phyloP scores from a whole-genome alignment of 2,113 vertebrate species.

The Protomyctophum bolini region DNA sequence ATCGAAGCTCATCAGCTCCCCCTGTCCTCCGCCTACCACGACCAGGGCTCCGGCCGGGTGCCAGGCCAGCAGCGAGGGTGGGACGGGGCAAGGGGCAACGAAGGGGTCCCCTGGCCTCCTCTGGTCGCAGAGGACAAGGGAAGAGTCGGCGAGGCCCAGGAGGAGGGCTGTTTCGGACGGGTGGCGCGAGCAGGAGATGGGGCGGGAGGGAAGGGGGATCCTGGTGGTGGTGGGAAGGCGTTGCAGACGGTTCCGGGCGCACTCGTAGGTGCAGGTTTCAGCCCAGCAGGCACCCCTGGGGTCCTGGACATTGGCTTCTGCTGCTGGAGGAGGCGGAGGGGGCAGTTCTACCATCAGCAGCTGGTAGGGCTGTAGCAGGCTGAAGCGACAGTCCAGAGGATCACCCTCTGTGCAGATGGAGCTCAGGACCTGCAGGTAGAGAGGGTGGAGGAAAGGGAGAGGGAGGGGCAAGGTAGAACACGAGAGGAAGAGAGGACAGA shows the following conservation, averaged over 20 bases:
- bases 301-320: constrained; percentile 9
- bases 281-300: constrained; percentile 71
- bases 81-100: constrained; percentile 79
- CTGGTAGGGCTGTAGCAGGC: constrained; percentile 83
- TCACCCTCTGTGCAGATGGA: constrained; percentile 84
- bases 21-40: constrained; percentile 84
- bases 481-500: neutral
- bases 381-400: constrained; percentile 86
- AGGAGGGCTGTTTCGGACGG: constrained; percentile 82
- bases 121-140: constrained; percentile 86
- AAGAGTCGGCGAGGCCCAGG: constrained; percentile 90
- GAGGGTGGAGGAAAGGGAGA: neutral
- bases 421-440: constrained; percentile 83
- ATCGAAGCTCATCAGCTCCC: constrained; percentile 92
- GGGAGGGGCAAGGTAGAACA: neutral
- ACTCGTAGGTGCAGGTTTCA: constrained; percentile 86
- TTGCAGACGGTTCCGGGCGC: constrained; percentile 78
- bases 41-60: constrained; percentile 87
- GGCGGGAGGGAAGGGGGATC: constrained; percentile 81
- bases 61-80: constrained; percentile 83
- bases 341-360: constrained; percentile 86
- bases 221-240: constrained; percentile 76
- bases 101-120: constrained; percentile 77
- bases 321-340: neutral
- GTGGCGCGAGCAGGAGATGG: constrained; percentile 85